Evolutionary conservation across 2,888 invertebrate species (phyloP).

Genomic region (Volucella zonaria): DNA sequence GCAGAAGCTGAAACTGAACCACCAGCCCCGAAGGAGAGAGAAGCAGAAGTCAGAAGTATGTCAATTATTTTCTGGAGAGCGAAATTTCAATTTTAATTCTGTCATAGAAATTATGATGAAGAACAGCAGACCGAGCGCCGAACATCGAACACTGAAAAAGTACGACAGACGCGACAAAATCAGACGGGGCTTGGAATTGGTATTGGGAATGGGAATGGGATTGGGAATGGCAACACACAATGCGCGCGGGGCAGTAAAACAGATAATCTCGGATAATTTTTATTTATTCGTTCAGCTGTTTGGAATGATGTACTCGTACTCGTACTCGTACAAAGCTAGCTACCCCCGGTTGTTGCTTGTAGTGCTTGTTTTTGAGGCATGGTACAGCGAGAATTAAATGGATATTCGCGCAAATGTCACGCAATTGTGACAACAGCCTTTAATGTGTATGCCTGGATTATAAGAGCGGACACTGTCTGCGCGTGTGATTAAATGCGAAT

Average conservation of each 20-base stretch:
- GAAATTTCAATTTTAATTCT: constrained; percentile 58
- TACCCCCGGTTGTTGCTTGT: constrained; percentile 11
- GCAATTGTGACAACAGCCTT: constrained; percentile 54
- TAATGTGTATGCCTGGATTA: constrained; percentile 51
- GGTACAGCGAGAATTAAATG: constrained; percentile 29
- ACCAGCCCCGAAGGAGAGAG: no score
- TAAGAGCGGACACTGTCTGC: constrained; percentile 21
- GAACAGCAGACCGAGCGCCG: background rate
- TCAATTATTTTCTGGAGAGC: constrained; percentile 28
- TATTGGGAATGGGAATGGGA: background rate
- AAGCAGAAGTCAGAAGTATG: constrained; percentile 1
- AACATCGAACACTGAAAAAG: background rate
- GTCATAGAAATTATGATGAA: constrained; percentile 42
- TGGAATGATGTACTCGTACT: constrained; percentile 33
- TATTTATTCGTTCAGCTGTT: constrained; percentile 38
- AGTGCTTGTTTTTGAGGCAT: constrained; percentile 1
- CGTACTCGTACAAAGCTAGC: background rate
- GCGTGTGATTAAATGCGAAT: background rate
- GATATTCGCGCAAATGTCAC: constrained; percentile 50
- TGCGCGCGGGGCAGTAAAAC: background rate
- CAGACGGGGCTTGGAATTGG: constrained; percentile 9
- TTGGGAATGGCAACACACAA: background rate
- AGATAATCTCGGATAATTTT: constrained; percentile 67
- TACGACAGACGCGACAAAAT: background rate
- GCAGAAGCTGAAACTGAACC: no score